Evolutionary conservation across 2,888 invertebrate genomes (phyloP).

Genomic region (Caenorhabditis sp.): DNA sequence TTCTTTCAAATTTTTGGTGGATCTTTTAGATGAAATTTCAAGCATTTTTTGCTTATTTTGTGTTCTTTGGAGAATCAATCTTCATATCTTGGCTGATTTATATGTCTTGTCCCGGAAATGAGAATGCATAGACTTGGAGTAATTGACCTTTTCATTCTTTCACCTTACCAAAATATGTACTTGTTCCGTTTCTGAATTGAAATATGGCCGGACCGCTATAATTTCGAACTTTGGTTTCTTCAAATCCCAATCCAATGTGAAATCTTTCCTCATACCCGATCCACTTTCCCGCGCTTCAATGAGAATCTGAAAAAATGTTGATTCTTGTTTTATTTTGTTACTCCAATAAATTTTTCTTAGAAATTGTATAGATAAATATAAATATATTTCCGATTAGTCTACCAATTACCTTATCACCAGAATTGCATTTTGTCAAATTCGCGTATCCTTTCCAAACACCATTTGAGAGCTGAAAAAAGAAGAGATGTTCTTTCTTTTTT

Average conservation of each 20-base stretch:
- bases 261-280: conserved; percentile 40
- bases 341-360: background rate
- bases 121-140: background rate
- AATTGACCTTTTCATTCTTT: background rate
- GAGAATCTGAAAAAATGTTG: conserved; percentile 22
- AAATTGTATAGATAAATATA: conserved; percentile 4
- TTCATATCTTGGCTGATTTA: background rate
- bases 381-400: background rate
- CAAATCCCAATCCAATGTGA: conserved; percentile 36
- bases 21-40: too few relatives aligned
- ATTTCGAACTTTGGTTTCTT: conserved; percentile 48
- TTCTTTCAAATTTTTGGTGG: too few relatives aligned
- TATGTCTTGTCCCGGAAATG: background rate
- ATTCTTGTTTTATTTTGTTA: background rate
- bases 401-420: conserved; percentile 25
- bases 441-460: conserved; percentile 30
- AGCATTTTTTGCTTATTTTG: background rate
- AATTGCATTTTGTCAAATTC: conserved; percentile 31
- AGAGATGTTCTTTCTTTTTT: conserved; percentile 13
- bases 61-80: background rate
- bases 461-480: conserved; percentile 36
- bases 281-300: conserved; percentile 46
- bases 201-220: conserved; percentile 46
- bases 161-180: conserved; percentile 21
- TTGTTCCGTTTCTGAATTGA: conserved; percentile 18